Conservation (phyloP, 2,888 invertebrate genomes). For the Vanessa cardui region DNA sequence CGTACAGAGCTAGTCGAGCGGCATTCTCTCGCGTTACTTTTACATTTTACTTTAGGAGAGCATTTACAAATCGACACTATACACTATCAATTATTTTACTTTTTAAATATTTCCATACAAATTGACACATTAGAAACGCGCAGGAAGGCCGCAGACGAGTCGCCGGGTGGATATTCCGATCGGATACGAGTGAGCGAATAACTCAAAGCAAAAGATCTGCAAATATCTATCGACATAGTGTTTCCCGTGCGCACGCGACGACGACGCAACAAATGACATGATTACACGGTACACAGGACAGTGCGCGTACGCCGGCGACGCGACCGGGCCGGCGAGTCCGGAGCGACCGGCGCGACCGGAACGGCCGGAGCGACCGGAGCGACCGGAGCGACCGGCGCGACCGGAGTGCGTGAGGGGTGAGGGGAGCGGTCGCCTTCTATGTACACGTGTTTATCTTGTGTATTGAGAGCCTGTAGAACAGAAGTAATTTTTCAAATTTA, state of each 20-base stretch:
- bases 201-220: background rate
- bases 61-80: constrained; percentile 41
- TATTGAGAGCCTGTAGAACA: constrained; percentile 48
- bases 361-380: constrained; percentile 43
- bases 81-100: constrained; percentile 35
- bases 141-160: constrained; percentile 26
- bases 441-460: constrained; percentile 60
- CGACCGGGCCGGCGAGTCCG: constrained; percentile 7
- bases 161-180: background rate
- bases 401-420: constrained; percentile 45
- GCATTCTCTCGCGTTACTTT: constrained; percentile 22
- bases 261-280: constrained; percentile 1
- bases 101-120: constrained; percentile 41
- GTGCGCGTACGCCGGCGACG: constrained; percentile 13
- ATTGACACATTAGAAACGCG: constrained; percentile 38
- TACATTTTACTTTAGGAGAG: constrained; percentile 28
- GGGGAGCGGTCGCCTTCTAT: constrained; percentile 53
- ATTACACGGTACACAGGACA: constrained; percentile 14
- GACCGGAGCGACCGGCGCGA: constrained; percentile 38
- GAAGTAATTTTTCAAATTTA: background rate
- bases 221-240: constrained; percentile 1
- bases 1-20: too few relatives aligned
- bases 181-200: background rate
- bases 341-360: constrained; percentile 36
- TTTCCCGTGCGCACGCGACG: constrained; percentile 8